Evolutionary conservation across 2,888 invertebrate genomes (phyloP).

Genomic region (Caenorhabditis becei): DNA sequence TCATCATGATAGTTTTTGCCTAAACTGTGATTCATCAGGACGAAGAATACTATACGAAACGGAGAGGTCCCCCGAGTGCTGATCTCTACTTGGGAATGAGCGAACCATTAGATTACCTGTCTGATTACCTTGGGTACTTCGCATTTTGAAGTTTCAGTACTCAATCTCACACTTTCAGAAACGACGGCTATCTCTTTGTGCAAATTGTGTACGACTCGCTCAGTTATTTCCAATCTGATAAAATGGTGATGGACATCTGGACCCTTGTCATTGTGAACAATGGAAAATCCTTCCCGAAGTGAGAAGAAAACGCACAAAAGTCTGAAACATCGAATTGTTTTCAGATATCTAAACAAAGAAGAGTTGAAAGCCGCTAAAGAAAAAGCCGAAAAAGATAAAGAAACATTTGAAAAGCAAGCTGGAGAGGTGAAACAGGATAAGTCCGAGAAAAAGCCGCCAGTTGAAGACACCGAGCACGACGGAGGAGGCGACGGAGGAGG

Average conservation of each 20-base stretch:
- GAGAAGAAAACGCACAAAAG: not conserved
- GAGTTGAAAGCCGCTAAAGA: no score
- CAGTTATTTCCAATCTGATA: conserved; percentile 5
- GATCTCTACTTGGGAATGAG: conserved; percentile 7
- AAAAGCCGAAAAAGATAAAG: no score
- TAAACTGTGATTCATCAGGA: conserved; percentile 5
- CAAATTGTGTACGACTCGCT: conserved; percentile 26
- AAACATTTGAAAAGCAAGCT: no score
- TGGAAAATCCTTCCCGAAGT: no score
- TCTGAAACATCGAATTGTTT: not conserved
- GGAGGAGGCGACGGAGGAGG: no score
- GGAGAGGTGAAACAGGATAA: no score
- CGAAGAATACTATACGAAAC: conserved; percentile 11
- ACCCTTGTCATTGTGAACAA: conserved; percentile 11
- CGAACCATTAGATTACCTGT: conserved; percentile 18
- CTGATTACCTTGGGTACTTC: conserved; percentile 28
- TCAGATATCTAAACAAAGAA: no score
- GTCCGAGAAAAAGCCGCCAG: not conserved
- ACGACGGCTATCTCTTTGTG: conserved; percentile 28
- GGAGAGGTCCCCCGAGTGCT: conserved; percentile 12
- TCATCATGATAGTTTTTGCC: conserved; percentile 3
- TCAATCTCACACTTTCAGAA: conserved; percentile 5
- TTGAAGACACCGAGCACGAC: conserved; percentile 4
- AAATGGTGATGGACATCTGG: conserved; percentile 8
- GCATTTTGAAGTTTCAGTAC: not conserved